Percentiles rank a stretch among this genome's conserved stretches.
Conservation (phyloP, 2,888 invertebrate species). For the Aplocera efformata region DNA sequence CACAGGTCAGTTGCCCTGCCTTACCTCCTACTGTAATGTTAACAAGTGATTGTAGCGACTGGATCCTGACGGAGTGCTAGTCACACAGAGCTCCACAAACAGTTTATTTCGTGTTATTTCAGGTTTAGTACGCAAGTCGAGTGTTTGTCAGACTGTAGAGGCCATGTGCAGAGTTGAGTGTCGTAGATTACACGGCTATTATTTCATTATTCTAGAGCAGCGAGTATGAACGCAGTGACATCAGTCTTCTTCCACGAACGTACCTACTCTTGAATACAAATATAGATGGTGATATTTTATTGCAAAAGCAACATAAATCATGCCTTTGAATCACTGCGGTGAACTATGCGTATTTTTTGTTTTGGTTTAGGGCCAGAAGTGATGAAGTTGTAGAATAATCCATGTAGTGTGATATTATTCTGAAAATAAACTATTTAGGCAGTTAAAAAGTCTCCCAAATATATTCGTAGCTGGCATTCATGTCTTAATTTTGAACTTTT, state of each 20-base stretch:
- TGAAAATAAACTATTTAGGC: too few relatives aligned
- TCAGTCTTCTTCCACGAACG: conserved; percentile 36
- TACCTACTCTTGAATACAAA: conserved; percentile 18
- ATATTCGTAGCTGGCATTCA: too few relatives aligned
- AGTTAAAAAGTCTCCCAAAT: too few relatives aligned
- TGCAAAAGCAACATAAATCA: conserved; percentile 18
- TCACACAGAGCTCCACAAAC: conserved; percentile 26
- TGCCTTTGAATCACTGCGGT: conserved; percentile 4
- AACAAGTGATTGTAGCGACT: conserved; percentile 1
- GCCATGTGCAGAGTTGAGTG: conserved; percentile 17
- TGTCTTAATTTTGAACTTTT: too few relatives aligned
- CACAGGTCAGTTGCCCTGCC: conserved; percentile 57
- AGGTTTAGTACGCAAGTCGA: conserved; percentile 5
- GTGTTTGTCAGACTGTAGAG: conserved; percentile 6
- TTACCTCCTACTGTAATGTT: conserved; percentile 6
- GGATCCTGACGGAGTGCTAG: conserved; percentile 14
- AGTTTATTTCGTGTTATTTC: conserved; percentile 16
- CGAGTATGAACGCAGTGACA: conserved; percentile 38
- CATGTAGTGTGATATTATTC: too few relatives aligned
- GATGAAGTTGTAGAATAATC: too few relatives aligned
- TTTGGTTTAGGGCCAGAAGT: too few relatives aligned
- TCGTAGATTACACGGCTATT: conserved; percentile 28
- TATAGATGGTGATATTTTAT: conserved; percentile 19
- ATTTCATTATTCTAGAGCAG: conserved; percentile 37
- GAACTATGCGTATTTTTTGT: not conserved